These are phyloP conservation scores for Paralvinella palmiformis DNA, from an alignment of 1,140 invertebrate genomes.

Conservation along the genomic window DNA sequence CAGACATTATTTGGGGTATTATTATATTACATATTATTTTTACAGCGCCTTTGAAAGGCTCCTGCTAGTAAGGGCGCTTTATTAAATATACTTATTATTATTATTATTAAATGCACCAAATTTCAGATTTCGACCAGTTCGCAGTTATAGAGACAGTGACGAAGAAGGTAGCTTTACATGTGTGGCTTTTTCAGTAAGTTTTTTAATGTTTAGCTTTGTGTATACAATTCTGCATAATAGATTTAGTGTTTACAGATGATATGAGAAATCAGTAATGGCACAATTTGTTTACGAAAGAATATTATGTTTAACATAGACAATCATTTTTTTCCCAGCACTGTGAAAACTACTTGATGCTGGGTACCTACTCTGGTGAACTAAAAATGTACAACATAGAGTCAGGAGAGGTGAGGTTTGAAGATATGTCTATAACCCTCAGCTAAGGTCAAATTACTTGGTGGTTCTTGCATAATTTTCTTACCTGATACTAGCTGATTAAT, in stretches of 20 bases:
- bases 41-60: too few relatives aligned
- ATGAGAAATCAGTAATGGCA: too few relatives aligned
- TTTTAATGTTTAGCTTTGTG: too few relatives aligned
- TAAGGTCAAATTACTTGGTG: conserved; percentile 6
- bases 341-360: conserved; percentile 74
- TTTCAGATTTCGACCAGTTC: conserved; percentile 69
- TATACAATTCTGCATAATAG: too few relatives aligned
- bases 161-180: conserved; percentile 78
- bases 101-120: background rate
- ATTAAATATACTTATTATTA: too few relatives aligned
- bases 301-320: too few relatives aligned
- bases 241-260: too few relatives aligned
- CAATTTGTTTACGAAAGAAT: too few relatives aligned
- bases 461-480: background rate
- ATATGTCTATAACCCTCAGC: background rate
- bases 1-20: too few relatives aligned
- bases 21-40: too few relatives aligned
- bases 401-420: conserved; percentile 55
- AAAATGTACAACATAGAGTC: conserved; percentile 77
- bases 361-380: conserved; percentile 80
- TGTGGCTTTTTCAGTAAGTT: conserved; percentile 67
- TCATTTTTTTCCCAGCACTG: conserved; percentile 57
- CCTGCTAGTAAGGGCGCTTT: background rate
- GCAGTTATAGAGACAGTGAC: conserved; percentile 69
- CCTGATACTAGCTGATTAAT: background rate